Evolutionary conservation across 2,888 invertebrate species (phyloP), one percentile per base, ranked within the genome.

Genomic region (Marronus borbonicus): DNA sequence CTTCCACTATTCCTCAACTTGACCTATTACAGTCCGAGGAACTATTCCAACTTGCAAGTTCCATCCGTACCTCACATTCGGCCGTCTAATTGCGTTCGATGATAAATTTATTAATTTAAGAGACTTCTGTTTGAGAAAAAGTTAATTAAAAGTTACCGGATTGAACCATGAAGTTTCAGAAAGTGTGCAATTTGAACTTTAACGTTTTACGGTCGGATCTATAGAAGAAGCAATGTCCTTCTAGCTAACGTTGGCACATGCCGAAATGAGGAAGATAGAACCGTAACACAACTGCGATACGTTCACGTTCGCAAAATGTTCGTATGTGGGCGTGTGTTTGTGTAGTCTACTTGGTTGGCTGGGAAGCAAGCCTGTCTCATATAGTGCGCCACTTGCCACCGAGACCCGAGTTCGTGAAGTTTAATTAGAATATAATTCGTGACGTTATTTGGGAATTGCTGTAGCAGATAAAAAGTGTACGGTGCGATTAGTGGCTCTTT

Each of bases 391-490:
- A 60, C 39, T 72, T 72, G 50, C 69, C 31, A 64, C 20, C 39
- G 39, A 58, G 58, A 31, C 24, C 36, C 20, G 64, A 72, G 70
- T 77, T 77, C 64, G 70, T 50, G 55, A 77, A 77, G 70, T 77
- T 77, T 77, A 77, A 77, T 77, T 77, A 72, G 72, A 77, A 72
- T 77, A 77, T 77, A 77, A 77, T 77, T 77, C 72, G 62, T 72
- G 77, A 55, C 55, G 77, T 72, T 72, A 72, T 72, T 72, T 72
- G 72, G 58, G 24, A 72, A 58, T 72, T 39, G 72, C 58, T 39
- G 58, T 44, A 52, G 36, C 58, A 39, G 58, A 72, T 58, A 72
- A 72, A 72, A 72, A 60, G 72, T 55, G 36, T 31, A 70, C 20
- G 50, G 68, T 24, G 50, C 68, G 50, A 68, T 68, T 68, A 68